phyloP scores from a whole-genome alignment of 2,113 vertebrate species.

The Melanerpes aurifrons region DNA sequence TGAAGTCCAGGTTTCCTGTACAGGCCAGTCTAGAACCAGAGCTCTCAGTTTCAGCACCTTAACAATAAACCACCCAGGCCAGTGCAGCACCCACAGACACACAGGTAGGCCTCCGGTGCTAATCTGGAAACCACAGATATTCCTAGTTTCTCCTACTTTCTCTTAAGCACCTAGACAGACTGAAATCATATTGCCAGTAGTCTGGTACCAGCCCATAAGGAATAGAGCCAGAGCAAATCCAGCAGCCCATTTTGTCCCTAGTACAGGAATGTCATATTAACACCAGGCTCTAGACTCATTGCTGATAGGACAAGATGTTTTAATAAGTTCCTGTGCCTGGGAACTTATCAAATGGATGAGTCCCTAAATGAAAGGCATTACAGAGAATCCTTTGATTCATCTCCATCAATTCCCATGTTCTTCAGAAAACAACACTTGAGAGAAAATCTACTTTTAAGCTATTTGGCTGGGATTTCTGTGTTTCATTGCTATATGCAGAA shows the following conservation, averaged over 20 bases:
- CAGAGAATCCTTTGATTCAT: neutral
- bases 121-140: neutral
- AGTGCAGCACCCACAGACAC: neutral
- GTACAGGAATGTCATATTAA: neutral
- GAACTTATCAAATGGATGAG: neutral
- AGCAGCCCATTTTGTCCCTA: neutral
- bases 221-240: neutral
- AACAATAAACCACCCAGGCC: neutral
- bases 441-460: neutral
- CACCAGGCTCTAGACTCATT: neutral
- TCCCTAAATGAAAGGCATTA: neutral
- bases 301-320: neutral
- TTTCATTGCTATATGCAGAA: neutral
- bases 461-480: neutral
- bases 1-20: neutral
- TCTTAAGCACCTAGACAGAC: neutral
- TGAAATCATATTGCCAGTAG: neutral
- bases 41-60: neutral
- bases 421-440: neutral
- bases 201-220: neutral
- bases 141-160: neutral
- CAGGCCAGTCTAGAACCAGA: neutral
- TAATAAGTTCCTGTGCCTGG: neutral
- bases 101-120: neutral
- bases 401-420: neutral